These are phyloP conservation scores for Acronicta alni DNA, from an alignment of 2,888 invertebrate species.

Conservation along the genomic window DNA sequence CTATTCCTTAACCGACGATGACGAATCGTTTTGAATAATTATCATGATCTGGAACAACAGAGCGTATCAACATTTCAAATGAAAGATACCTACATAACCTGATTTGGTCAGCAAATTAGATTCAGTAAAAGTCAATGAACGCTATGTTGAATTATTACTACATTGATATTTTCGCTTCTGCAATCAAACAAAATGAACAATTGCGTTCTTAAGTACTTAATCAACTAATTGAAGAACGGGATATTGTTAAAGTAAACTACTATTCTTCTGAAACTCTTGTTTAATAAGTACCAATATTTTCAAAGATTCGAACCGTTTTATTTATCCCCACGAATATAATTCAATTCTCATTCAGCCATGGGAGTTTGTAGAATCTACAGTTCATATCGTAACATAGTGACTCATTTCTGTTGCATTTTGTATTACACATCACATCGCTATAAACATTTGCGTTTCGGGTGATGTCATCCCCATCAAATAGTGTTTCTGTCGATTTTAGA, in stretches of 20 bases:
- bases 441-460: constrained; percentile 59
- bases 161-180: constrained; percentile 15
- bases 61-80: constrained; percentile 45
- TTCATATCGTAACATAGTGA: constrained; percentile 61
- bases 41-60: constrained; percentile 62
- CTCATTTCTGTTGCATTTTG: constrained; percentile 73
- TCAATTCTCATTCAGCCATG: constrained; percentile 39
- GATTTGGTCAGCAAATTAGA: constrained; percentile 33
- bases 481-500: constrained; percentile 39
- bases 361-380: constrained; percentile 49
- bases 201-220: too few relatives aligned
- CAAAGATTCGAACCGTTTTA: constrained; percentile 11
- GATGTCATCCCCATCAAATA: constrained; percentile 67
- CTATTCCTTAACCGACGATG: constrained; percentile 60
- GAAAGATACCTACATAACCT: constrained; percentile 41
- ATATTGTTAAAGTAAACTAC: too few relatives aligned
- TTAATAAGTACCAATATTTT: not conserved
- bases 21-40: constrained; percentile 70
- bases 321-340: constrained; percentile 35
- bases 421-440: constrained; percentile 76
- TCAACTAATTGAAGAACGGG: not conserved
- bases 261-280: too few relatives aligned
- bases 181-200: constrained; percentile 2
- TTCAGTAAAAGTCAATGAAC: constrained; percentile 40
- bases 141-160: constrained; percentile 7